Evolutionary conservation across 2,797 vertebrate genomes (phyloP).

Genomic region (Pelochelys cantorii): DNA sequence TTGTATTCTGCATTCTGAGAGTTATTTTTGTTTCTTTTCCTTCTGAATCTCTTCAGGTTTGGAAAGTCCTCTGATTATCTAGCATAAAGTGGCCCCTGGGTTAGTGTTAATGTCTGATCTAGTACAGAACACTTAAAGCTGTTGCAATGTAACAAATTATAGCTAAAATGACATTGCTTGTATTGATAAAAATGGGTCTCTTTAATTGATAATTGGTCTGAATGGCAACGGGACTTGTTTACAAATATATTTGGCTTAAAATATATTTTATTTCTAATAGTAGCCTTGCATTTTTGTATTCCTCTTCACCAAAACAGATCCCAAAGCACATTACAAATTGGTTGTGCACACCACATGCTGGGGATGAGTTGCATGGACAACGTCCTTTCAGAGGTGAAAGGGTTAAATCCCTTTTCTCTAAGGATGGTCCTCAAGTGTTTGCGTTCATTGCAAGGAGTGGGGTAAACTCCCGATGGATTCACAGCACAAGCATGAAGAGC

Average conservation of each 20-base stretch:
- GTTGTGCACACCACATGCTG: neutral
- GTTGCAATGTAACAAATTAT: neutral
- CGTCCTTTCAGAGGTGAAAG: neutral
- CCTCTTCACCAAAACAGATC: neutral
- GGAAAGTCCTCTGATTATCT: constrained; percentile 26
- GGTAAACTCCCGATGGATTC: neutral
- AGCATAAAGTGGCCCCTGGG: constrained; percentile 22
- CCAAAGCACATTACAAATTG: neutral
- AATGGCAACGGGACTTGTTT: neutral
- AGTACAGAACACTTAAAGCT: constrained; percentile 29
- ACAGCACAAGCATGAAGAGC: neutral
- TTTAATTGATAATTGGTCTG: constrained; percentile 20
- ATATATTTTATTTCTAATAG: neutral
- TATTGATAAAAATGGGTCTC: constrained; percentile 43
- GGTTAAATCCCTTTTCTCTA: neutral
- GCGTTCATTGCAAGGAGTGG: neutral
- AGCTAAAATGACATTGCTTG: constrained; percentile 41
- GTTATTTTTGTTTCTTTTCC: constrained; percentile 15
- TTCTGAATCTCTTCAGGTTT: constrained; percentile 15
- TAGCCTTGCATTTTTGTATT: neutral
- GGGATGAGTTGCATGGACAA: neutral
- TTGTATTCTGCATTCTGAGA: constrained; percentile 6
- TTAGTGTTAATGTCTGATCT: constrained; percentile 6
- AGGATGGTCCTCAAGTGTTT: neutral
- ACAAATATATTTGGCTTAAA: neutral